A percentile compares a stretch with the other conserved stretches of the same genome.
Conservation (phyloP, 1,140 invertebrate species). For the Drosophila triauraria region DNA sequence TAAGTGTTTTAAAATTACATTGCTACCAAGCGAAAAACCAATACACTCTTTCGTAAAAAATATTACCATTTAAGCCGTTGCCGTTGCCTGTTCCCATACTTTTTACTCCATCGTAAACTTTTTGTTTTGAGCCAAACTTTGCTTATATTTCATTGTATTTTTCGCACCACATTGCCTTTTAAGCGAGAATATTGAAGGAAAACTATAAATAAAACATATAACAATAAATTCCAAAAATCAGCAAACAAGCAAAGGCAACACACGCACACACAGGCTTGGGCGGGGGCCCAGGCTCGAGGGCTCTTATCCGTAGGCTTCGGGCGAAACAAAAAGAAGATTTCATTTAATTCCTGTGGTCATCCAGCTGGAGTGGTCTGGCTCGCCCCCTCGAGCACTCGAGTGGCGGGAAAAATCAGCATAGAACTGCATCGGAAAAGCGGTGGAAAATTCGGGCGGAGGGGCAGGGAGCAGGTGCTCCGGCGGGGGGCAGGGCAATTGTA, state of each 20-base stretch:
- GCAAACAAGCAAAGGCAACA: constrained; percentile 34
- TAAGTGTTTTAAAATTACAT: background rate
- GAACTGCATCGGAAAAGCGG: constrained; percentile 30
- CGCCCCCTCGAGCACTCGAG: constrained; percentile 64
- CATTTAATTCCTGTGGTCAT: constrained; percentile 81
- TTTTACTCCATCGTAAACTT: constrained; percentile 38
- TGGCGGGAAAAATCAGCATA: constrained; percentile 47
- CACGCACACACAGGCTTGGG: constrained; percentile 19
- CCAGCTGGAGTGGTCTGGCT: constrained; percentile 74
- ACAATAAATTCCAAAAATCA: constrained; percentile 42
- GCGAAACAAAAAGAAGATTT: constrained; percentile 58
- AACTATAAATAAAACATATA: constrained; percentile 48
- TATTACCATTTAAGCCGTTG: constrained; percentile 14
- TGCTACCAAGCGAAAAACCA: background rate
- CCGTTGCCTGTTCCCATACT: background rate
- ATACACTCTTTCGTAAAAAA: background rate
- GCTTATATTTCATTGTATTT: constrained; percentile 73
- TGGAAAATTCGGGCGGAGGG: background rate
- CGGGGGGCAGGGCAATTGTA: constrained; percentile 41
- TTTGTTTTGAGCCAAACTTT: constrained; percentile 64
- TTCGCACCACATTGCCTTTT: constrained; percentile 63
- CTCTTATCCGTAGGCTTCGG: constrained; percentile 42
- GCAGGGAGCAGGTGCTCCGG: constrained; percentile 15
- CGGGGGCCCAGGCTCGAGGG: constrained; percentile 33
- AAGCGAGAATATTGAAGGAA: constrained; percentile 52